phyloP scores from a whole-genome alignment of 2,797 vertebrate species.

The Sarcoramphus papa region DNA sequence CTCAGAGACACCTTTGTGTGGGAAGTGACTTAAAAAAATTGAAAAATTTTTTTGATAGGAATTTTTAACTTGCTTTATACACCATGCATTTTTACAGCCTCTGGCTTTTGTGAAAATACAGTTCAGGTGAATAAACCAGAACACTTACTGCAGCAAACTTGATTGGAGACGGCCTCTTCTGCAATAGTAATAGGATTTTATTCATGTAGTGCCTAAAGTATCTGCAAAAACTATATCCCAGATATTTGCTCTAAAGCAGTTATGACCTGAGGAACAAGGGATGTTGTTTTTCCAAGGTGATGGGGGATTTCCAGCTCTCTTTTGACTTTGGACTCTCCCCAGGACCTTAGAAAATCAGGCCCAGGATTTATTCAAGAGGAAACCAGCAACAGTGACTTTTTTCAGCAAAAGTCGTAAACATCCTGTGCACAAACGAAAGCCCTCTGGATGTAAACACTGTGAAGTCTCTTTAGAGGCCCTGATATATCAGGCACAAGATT shows the following conservation, averaged over 20 bases:
- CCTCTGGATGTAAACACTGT: not conserved
- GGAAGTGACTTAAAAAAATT: not conserved
- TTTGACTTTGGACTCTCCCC: not conserved
- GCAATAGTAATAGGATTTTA: not conserved
- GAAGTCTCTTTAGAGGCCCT: not conserved
- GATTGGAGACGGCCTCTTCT: not conserved
- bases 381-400: not conserved
- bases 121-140: conserved; percentile 1
- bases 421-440: not conserved
- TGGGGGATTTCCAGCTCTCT: not conserved
- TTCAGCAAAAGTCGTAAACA: not conserved
- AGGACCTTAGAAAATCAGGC: not conserved
- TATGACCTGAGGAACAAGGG: not conserved
- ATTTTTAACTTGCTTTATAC: not conserved
- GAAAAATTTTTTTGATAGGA: not conserved
- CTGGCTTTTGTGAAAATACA: not conserved
- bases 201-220: not conserved
- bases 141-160: not conserved
- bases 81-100: not conserved
- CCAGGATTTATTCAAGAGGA: not conserved
- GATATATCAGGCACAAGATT: not conserved
- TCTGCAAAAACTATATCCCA: not conserved
- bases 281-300: not conserved
- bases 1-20: not conserved
- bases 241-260: not conserved